phyloP scores from a whole-genome alignment of 2,113 vertebrate genomes.

The Paedocypris sp. region DNA sequence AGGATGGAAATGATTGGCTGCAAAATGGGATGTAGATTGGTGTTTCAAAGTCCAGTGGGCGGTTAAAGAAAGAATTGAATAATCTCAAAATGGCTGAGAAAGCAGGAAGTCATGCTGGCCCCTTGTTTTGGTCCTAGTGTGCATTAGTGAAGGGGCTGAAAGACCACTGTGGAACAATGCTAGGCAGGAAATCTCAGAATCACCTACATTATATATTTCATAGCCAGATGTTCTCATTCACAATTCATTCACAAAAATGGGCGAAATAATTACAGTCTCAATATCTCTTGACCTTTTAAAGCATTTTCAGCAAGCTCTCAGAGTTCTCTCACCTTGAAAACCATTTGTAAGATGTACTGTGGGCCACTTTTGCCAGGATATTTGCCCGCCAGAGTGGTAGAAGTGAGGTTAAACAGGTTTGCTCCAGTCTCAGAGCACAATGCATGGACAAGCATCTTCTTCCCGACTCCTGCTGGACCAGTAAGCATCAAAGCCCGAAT shows the following conservation, averaged over 20 bases:
- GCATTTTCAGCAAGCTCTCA: background rate
- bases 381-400: conserved; percentile 58
- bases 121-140: conserved; percentile 23
- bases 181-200: background rate
- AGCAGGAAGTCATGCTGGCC: conserved; percentile 31
- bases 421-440: conserved; percentile 75
- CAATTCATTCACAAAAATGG: conserved; percentile 7
- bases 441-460: conserved; percentile 73
- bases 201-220: conserved; percentile 19
- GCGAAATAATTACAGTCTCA: conserved; percentile 14
- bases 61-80: conserved; percentile 4
- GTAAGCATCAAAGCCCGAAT: conserved; percentile 66
- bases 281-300: conserved; percentile 14
- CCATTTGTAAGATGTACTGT: conserved; percentile 64
- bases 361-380: conserved; percentile 58
- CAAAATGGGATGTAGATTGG: too few relatives aligned
- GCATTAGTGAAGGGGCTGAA: conserved; percentile 33
- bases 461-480: conserved; percentile 68
- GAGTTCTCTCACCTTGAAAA: conserved; percentile 64
- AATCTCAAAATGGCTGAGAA: conserved; percentile 9
- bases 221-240: conserved; percentile 14
- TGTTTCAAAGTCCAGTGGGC: background rate
- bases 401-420: conserved; percentile 71
- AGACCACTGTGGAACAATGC: conserved; percentile 21
- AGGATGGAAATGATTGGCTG: too few relatives aligned